phyloP scores from a whole-genome alignment of 1,140 invertebrate species.

The Trichomalopsis sarcophagae region DNA sequence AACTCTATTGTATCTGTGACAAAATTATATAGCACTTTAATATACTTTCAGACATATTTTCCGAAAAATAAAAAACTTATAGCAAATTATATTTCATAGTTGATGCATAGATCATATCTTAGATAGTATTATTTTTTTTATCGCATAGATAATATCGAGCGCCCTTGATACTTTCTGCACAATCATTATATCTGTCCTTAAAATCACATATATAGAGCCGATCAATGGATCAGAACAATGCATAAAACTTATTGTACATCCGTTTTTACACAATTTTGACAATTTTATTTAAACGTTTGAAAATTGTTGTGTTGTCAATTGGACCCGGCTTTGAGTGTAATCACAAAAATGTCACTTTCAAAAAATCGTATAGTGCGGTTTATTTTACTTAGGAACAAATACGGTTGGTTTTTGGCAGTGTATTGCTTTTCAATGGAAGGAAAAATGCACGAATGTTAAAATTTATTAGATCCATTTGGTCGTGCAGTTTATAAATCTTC shows the following conservation, averaged over 20 bases:
- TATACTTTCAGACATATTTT: conserved; percentile 20
- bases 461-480: neutral
- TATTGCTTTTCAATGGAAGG: conserved; percentile 17
- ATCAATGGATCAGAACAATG: neutral
- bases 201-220: neutral
- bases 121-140: conserved; percentile 27
- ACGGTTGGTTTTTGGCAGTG: conserved; percentile 41
- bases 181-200: conserved; percentile 2
- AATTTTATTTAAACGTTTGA: conserved; percentile 13
- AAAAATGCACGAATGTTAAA: conserved; percentile 24
- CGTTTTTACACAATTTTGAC: neutral
- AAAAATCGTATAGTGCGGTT: conserved; percentile 5
- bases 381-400: conserved; percentile 43
- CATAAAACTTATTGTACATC: conserved; percentile 9
- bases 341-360: conserved; percentile 28
- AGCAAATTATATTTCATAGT: neutral
- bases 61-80: conserved; percentile 16
- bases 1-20: neutral
- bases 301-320: conserved; percentile 23
- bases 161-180: conserved; percentile 49
- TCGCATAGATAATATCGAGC: conserved; percentile 9
- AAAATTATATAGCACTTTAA: conserved; percentile 30
- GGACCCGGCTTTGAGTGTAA: conserved; percentile 19
- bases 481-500: neutral
- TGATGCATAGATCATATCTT: conserved; percentile 13